Conservation (phyloP, 2,113 vertebrate genomes). For the Platysternon megacephalum region DNA sequence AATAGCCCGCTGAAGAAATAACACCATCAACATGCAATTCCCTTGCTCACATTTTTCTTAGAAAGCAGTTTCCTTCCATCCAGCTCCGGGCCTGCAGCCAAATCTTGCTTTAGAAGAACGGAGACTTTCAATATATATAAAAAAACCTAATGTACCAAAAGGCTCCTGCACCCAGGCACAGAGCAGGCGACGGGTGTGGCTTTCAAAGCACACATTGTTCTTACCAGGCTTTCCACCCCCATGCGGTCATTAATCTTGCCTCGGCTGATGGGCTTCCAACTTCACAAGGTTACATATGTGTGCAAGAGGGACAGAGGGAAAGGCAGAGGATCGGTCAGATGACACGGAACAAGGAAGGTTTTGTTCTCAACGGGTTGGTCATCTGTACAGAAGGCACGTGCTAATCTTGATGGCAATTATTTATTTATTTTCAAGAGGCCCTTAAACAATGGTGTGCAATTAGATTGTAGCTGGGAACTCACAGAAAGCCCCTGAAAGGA, state of each 20-base stretch:
- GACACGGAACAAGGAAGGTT: constrained; percentile 34
- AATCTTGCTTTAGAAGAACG: constrained; percentile 52
- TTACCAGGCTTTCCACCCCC: neutral
- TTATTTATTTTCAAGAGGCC: constrained; percentile 38
- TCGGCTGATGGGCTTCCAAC: constrained; percentile 21
- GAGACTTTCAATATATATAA: constrained; percentile 64
- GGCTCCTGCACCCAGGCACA: constrained; percentile 21
- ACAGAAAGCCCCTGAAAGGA: neutral
- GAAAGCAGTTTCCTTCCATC: constrained; percentile 76
- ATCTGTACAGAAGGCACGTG: neutral
- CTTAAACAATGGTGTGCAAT: neutral
- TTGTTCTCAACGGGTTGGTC: neutral
- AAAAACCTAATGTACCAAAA: neutral
- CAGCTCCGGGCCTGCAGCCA: constrained; percentile 72
- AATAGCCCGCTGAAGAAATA: constrained; percentile 69
- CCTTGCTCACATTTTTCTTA: constrained; percentile 77
- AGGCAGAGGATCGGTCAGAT: constrained; percentile 32
- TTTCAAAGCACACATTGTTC: constrained; percentile 52
- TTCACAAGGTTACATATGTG: neutral
- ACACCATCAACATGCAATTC: constrained; percentile 70
- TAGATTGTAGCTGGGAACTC: neutral
- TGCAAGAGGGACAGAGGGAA: constrained; percentile 13
- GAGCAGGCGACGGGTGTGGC: neutral
- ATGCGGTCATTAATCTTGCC: constrained; percentile 46
- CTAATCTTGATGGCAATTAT: neutral